Conservation (phyloP, 1,140 invertebrate species). For the Drosophila littoralis region DNA sequence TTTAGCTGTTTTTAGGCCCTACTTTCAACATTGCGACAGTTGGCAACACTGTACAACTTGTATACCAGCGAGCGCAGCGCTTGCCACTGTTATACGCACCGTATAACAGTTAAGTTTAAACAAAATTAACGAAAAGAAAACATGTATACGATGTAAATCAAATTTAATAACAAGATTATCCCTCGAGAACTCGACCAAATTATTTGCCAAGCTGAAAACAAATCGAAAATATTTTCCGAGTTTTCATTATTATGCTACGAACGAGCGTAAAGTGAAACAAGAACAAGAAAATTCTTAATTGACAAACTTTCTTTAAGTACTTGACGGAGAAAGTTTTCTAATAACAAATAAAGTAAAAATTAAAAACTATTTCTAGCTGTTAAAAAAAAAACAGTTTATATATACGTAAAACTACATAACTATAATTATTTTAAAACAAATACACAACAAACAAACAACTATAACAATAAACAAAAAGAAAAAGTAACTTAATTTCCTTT, state of each 20-base stretch:
- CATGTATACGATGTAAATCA: constrained; percentile 69
- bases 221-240: background rate
- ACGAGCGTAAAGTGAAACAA: constrained; percentile 2
- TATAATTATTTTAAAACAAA: too few species aligned
- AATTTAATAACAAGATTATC: constrained; percentile 49
- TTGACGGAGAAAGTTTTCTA: constrained; percentile 58
- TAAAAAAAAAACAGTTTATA: too few species aligned
- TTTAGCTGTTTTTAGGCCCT: too few species aligned
- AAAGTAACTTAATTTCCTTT: too few species aligned
- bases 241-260: background rate
- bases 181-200: too few species aligned
- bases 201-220: too few species aligned
- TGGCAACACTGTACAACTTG: constrained; percentile 3
- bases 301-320: constrained; percentile 44
- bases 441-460: too few species aligned
- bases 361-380: constrained; percentile 2
- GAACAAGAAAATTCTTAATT: background rate
- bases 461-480: too few species aligned
- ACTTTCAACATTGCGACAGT: too few species aligned
- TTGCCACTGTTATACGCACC: constrained; percentile 24
- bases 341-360: constrained; percentile 14
- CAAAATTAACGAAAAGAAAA: constrained; percentile 3
- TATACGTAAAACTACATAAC: too few species aligned
- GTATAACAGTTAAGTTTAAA: constrained; percentile 22
- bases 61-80: constrained; percentile 29